These are phyloP conservation scores for Amphipyra berbera DNA, from an alignment of 2,888 invertebrate genomes.

Conservation along the genomic window DNA sequence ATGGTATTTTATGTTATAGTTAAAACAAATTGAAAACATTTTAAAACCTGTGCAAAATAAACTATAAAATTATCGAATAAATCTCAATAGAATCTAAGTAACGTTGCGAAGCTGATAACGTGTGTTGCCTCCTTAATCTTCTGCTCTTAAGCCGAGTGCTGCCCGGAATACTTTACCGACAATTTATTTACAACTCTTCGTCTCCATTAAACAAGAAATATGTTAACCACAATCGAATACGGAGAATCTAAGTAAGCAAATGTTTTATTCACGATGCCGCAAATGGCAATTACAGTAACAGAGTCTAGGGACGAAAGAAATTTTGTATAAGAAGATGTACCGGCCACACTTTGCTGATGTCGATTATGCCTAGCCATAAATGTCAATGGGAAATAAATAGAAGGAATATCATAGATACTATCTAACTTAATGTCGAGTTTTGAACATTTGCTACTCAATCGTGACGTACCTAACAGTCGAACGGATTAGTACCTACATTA, in stretches of 20 bases:
- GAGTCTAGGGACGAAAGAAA: constrained; percentile 55
- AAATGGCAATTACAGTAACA: constrained; percentile 83
- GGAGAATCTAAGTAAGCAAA: constrained; percentile 79
- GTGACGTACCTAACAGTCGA: too few species aligned
- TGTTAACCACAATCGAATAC: constrained; percentile 78
- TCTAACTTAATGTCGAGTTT: too few species aligned
- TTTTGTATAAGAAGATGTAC: constrained; percentile 44
- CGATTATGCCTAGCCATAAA: constrained; percentile 24
- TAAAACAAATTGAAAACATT: constrained; percentile 5
- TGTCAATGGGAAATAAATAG: not conserved
- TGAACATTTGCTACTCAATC: too few species aligned
- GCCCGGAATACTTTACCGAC: constrained; percentile 53
- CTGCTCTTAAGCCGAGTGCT: constrained; percentile 50
- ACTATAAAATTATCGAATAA: constrained; percentile 46
- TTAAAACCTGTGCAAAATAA: constrained; percentile 19
- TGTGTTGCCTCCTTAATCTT: constrained; percentile 56
- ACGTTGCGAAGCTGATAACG: constrained; percentile 46
- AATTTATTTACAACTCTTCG: constrained; percentile 71
- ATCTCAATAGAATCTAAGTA: constrained; percentile 57
- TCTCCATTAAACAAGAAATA: constrained; percentile 76
- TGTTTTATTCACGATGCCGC: constrained; percentile 82
- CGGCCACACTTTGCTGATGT: constrained; percentile 19
- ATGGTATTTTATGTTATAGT: too few species aligned
- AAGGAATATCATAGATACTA: too few species aligned
- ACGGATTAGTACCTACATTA: too few species aligned